Evolutionary conservation across 2,797 vertebrate genomes (phyloP).

Genomic region (Falco rusticolus): DNA sequence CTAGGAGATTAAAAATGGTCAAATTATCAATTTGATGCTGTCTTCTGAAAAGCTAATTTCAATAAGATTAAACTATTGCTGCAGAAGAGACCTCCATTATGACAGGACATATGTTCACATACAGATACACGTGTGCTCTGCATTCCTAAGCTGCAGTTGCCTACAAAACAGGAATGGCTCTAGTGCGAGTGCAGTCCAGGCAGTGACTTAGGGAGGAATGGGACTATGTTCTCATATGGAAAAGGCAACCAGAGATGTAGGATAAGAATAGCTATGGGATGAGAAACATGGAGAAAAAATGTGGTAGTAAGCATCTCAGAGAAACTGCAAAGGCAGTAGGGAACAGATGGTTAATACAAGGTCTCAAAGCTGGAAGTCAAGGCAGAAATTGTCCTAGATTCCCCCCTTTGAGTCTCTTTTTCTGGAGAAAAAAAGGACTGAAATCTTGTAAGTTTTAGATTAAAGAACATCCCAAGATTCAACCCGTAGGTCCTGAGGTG

Average conservation of each 20-base stretch:
- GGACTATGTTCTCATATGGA: background rate
- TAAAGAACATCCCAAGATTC: background rate
- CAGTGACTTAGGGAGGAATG: background rate
- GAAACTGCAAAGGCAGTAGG: background rate
- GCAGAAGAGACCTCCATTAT: background rate
- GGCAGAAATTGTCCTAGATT: background rate
- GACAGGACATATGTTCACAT: background rate
- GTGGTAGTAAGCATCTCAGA: background rate
- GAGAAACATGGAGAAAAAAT: background rate
- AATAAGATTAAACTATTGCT: background rate
- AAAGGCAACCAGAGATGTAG: background rate
- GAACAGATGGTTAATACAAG: background rate
- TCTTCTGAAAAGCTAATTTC: background rate
- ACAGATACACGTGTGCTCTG: background rate
- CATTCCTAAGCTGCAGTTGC: background rate
- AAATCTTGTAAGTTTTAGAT: background rate
- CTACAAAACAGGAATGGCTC: background rate
- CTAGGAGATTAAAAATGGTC: background rate
- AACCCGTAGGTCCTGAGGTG: background rate
- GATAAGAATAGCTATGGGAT: background rate
- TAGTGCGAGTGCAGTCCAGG: background rate
- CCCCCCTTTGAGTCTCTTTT: fast-evolving
- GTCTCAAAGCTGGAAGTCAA: background rate
- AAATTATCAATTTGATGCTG: background rate
- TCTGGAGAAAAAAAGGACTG: background rate